phyloP scores from a whole-genome alignment of 2,888 invertebrate genomes.

The Caenorhabditis wallacei region DNA sequence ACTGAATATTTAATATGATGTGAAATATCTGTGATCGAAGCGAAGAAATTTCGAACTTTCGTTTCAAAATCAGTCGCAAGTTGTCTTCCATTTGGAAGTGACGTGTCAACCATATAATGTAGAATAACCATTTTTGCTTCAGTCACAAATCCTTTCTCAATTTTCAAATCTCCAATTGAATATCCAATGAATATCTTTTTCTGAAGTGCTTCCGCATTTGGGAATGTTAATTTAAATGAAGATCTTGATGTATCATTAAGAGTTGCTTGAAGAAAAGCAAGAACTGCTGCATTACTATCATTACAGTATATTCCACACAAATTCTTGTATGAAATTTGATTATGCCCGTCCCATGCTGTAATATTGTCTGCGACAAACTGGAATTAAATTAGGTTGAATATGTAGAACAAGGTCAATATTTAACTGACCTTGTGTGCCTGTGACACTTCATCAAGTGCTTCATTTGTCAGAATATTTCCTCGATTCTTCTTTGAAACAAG shows the following conservation, averaged over 20 bases:
- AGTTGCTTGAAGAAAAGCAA: conserved; percentile 78
- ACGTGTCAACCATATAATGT: conserved; percentile 81
- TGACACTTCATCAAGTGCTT: conserved; percentile 74
- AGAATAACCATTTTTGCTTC: conserved; percentile 76
- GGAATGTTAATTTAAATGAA: conserved; percentile 75
- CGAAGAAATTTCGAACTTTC: conserved; percentile 75
- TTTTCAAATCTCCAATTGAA: conserved; percentile 72
- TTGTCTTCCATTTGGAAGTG: conserved; percentile 68
- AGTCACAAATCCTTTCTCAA: conserved; percentile 65
- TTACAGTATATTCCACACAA: conserved; percentile 81
- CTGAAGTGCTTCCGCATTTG: conserved; percentile 77
- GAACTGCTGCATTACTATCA: conserved; percentile 79
- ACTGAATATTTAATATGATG: conserved; percentile 74
- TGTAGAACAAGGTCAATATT: not conserved
- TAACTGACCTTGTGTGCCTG: conserved; percentile 67
- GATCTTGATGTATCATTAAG: conserved; percentile 55
- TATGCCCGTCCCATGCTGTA: conserved; percentile 65
- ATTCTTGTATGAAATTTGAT: conserved; percentile 71
- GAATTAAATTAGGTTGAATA: conserved; percentile 28
- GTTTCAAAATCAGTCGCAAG: conserved; percentile 76
- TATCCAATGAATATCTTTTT: conserved; percentile 74
- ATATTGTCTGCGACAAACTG: conserved; percentile 72
- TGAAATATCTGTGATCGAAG: conserved; percentile 71
- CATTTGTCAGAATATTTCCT: conserved; percentile 72
- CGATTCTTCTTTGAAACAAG: conserved; percentile 79